Conservation (phyloP, 2,113 vertebrate species). For the Gallinago media region DNA sequence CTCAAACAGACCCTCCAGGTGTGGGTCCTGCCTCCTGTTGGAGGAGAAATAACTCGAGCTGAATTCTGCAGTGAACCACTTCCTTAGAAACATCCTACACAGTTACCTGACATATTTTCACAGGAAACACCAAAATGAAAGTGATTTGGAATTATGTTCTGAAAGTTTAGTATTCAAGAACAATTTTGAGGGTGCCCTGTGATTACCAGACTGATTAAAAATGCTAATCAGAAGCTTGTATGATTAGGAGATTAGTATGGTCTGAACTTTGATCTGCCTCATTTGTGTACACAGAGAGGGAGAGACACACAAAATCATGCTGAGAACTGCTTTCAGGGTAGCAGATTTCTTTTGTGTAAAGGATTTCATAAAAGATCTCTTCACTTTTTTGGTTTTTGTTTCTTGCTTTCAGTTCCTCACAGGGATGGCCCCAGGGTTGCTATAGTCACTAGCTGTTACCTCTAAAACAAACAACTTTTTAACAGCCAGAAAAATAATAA, state of each 20-base stretch:
- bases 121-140: background rate
- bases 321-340: background rate
- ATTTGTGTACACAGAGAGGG: background rate
- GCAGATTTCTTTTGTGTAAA: background rate
- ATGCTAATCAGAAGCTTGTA: conserved; percentile 59
- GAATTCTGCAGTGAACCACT: background rate
- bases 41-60: background rate
- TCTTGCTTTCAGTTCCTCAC: background rate
- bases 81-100: background rate
- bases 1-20: background rate
- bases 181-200: conserved; percentile 9
- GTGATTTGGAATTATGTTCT: background rate
- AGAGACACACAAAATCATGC: background rate
- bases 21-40: background rate
- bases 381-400: background rate
- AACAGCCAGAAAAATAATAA: background rate
- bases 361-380: background rate
- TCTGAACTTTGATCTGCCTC: conserved; percentile 62
- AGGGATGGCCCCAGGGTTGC: background rate
- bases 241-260: conserved; percentile 58
- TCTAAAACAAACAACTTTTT: background rate
- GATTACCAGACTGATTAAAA: conserved; percentile 57
- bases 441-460: background rate
- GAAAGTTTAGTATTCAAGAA: conserved; percentile 8
- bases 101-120: background rate